phyloP scores from a whole-genome alignment of 1,140 invertebrate genomes.

The Acromyrmex echinatior region DNA sequence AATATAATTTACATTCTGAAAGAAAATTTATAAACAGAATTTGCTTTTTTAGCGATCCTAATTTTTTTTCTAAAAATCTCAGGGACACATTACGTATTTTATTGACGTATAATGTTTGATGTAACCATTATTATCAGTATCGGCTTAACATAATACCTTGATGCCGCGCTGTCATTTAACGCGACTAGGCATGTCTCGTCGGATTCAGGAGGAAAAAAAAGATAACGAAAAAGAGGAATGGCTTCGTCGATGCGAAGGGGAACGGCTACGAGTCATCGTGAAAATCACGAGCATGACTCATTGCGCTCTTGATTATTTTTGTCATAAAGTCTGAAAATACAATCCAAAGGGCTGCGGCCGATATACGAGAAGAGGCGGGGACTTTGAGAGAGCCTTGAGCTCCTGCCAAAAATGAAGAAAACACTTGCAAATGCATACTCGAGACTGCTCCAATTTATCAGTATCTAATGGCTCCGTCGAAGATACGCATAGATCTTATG shows the following conservation, averaged over 20 bases:
- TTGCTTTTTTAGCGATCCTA: no score
- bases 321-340: slow-evolving; percentile 85
- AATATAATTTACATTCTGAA: no score
- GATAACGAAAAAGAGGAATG: background rate
- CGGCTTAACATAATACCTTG: slow-evolving; percentile 51
- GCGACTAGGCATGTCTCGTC: background rate
- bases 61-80: background rate
- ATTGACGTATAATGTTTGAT: slow-evolving; percentile 6
- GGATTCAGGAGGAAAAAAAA: background rate
- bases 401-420: slow-evolving; percentile 85
- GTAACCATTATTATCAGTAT: slow-evolving; percentile 54
- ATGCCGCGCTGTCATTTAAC: background rate
- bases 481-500: background rate
- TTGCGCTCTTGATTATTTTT: slow-evolving; percentile 82
- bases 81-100: slow-evolving; percentile 35
- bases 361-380: slow-evolving; percentile 56
- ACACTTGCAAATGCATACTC: slow-evolving; percentile 79
- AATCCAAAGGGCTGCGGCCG: slow-evolving; percentile 77
- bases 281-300: slow-evolving; percentile 78
- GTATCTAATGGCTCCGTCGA: slow-evolving; percentile 53
- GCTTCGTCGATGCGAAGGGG: background rate
- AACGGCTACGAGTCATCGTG: slow-evolving; percentile 1
- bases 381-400: slow-evolving; percentile 80
- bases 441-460: slow-evolving; percentile 77
- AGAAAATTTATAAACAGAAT: no score